Percentiles rank a stretch among this genome's conserved stretches.
Conservation (phyloP, 1,140 invertebrate species). For the Drosophila murphyi region DNA sequence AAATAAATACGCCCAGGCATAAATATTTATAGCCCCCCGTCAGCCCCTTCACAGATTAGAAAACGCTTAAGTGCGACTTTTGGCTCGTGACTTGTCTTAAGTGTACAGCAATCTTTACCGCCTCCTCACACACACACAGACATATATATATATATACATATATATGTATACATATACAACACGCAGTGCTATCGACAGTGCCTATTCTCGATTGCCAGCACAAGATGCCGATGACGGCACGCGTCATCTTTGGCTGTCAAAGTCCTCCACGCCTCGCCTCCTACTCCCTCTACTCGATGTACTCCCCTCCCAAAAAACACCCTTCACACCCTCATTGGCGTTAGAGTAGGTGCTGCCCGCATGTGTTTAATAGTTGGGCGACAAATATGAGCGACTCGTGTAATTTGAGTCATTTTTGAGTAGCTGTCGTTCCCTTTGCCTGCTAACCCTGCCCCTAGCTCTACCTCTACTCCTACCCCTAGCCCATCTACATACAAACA, state of each 20-base stretch:
- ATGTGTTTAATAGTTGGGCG: slow-evolving; percentile 73
- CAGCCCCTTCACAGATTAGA: slow-evolving; percentile 76
- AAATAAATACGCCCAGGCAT: slow-evolving; percentile 53
- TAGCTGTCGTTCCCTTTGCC: slow-evolving; percentile 9
- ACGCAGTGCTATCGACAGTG: neutral
- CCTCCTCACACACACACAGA: slow-evolving; percentile 14
- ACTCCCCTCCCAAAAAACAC: neutral
- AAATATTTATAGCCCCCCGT: slow-evolving; percentile 70
- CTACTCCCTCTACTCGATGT: neutral
- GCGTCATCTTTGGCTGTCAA: slow-evolving; percentile 44
- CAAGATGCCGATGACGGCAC: slow-evolving; percentile 43
- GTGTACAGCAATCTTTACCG: slow-evolving; percentile 37
- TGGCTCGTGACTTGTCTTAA: slow-evolving; percentile 82
- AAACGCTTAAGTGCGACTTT: slow-evolving; percentile 82
- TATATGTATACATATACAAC: neutral
- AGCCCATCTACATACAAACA: neutral
- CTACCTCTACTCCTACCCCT: neutral
- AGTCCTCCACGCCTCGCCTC: neutral
- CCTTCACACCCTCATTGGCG: neutral
- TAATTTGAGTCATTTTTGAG: slow-evolving; percentile 70
- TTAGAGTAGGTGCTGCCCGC: slow-evolving; percentile 46
- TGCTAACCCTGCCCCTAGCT: neutral
- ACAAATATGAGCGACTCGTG: slow-evolving; percentile 59
- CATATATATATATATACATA: neutral
- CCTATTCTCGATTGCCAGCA: slow-evolving; percentile 32